These are phyloP conservation scores for Diarsia brunnea DNA, from an alignment of 2,888 invertebrate species.

Conservation along the genomic window DNA sequence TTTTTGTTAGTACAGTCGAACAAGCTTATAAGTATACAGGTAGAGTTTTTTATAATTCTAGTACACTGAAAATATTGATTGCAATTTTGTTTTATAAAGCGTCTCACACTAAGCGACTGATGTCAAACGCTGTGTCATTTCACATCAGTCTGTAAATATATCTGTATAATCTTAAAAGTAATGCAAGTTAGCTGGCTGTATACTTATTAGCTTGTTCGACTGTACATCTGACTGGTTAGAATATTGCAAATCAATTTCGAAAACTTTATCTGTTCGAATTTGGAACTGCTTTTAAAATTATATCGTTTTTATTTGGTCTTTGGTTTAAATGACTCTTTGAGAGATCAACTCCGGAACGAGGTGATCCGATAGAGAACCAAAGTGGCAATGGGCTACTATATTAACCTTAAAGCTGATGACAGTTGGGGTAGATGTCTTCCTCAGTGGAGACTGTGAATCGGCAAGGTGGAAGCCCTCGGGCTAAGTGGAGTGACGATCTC, in stretches of 20 bases:
- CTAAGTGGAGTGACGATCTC: background rate
- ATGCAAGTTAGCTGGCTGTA: too few relatives aligned
- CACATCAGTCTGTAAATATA: too few relatives aligned
- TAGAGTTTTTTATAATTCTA: too few relatives aligned
- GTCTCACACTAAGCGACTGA: too few relatives aligned
- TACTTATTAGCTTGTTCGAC: too few relatives aligned
- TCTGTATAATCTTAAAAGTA: too few relatives aligned
- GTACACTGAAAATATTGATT: too few relatives aligned
- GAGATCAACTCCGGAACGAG: background rate
- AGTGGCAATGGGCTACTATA: background rate
- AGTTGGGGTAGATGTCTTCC: background rate
- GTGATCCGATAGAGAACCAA: background rate
- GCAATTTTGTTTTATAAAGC: too few relatives aligned
- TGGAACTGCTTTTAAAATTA: background rate
- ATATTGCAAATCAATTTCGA: constrained; percentile 7
- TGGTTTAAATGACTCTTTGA: background rate
- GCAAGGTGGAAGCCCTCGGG: background rate
- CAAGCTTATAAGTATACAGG: too few relatives aligned
- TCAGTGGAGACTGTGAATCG: background rate
- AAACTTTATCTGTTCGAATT: background rate
- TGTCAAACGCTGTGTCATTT: too few relatives aligned
- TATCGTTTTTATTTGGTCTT: background rate
- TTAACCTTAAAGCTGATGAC: background rate
- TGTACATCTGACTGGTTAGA: background rate
- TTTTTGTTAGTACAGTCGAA: background rate